phyloP scores from a whole-genome alignment of 2,113 vertebrate genomes.

The Ptilonorhynchus violaceus region DNA sequence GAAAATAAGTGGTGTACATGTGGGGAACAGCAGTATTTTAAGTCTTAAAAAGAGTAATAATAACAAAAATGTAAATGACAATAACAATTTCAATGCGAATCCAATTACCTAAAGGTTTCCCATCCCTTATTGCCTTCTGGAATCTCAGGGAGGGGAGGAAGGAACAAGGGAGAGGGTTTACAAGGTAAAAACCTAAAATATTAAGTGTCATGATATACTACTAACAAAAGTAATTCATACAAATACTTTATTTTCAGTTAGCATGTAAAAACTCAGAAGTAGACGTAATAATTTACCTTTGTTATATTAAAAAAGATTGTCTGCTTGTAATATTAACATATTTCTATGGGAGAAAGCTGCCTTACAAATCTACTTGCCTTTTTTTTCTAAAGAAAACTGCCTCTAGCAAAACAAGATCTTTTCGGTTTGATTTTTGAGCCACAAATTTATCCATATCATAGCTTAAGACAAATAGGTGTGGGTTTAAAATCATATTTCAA shows the following conservation, averaged over 20 bases:
- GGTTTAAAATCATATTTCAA: conserved; percentile 57
- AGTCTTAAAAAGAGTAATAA: background rate
- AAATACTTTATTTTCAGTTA: conserved; percentile 51
- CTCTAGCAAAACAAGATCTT: conserved; percentile 52
- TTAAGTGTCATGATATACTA: background rate
- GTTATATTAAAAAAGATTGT: conserved; percentile 73
- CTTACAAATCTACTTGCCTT: conserved; percentile 55
- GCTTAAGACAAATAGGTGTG: conserved; percentile 77
- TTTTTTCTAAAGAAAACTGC: background rate
- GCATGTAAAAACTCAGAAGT: conserved; percentile 50
- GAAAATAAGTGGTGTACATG: background rate
- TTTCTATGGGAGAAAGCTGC: conserved; percentile 70
- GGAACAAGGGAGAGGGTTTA: background rate
- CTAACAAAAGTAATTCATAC: conserved; percentile 33
- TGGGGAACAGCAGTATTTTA: background rate
- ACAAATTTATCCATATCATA: conserved; percentile 36
- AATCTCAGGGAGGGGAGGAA: background rate
- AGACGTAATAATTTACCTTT: conserved; percentile 59
- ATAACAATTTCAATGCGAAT: background rate
- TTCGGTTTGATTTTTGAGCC: conserved; percentile 49
- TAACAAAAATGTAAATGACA: background rate
- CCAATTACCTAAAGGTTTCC: conserved; percentile 13
- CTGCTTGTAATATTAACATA: conserved; percentile 66
- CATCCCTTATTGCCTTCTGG: conserved; percentile 40
- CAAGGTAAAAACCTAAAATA: background rate